Evolutionary conservation across 2,888 invertebrate genomes (phyloP).

Genomic region (Mantis religiosa): DNA sequence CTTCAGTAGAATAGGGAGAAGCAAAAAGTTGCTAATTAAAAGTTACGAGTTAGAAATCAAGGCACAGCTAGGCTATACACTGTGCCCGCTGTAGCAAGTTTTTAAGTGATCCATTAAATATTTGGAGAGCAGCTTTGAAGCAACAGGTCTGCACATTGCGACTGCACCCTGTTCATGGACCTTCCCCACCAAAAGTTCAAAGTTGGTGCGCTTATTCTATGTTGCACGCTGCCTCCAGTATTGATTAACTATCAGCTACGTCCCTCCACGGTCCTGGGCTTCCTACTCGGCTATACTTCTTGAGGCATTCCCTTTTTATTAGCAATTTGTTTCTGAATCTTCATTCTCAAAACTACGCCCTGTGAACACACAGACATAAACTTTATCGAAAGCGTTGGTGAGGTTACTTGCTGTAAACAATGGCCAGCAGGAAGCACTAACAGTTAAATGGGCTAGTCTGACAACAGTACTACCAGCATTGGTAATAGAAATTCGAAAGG

Average conservation of each 20-base stretch:
- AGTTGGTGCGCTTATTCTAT: not conserved
- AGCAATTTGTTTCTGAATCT: not conserved
- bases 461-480: not conserved
- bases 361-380: not conserved
- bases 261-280: not conserved
- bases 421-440: not conserved
- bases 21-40: no score
- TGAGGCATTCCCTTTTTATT: not conserved
- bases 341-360: not conserved
- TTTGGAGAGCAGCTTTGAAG: not conserved
- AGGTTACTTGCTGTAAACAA: not conserved
- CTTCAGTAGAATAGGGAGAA: no score
- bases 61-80: no score
- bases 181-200: not conserved
- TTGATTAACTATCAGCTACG: not conserved
- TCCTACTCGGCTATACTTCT: not conserved
- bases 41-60: no score
- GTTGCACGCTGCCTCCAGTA: not conserved
- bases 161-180: not conserved
- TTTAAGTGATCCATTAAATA: no score
- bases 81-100: no score
- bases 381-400: not conserved
- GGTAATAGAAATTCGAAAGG: not conserved
- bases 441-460: not conserved
- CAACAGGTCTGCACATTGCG: not conserved